Evolutionary conservation across 2,888 invertebrate genomes (phyloP), one percentile per base, ranked within the genome.

Genomic region (Scelioninae gen. 2): DNA sequence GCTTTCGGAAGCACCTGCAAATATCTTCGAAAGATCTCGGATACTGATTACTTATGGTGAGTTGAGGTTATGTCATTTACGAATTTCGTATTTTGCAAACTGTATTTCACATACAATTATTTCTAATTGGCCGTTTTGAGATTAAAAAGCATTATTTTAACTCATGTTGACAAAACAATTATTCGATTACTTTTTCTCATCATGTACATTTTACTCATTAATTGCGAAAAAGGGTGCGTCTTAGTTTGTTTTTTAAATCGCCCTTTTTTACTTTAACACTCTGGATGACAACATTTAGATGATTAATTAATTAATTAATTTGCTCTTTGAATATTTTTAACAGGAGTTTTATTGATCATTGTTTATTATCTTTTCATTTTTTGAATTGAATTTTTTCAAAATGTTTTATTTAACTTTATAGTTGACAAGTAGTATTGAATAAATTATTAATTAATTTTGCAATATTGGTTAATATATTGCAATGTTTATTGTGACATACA

Each of bases 1-100:
- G 85, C 86, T 70, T 83, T 86, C 50, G 84, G 85, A 63, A 84
- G 81, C 78, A 86, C 85, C 60, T 86, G 86, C 81, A 86, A 85
- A 81, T 85, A 85, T 71, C 81, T 86, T 45, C 82, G 82, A 74
- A 86, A 84, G 80, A 85, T 83, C 15, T 83, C 82, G 16, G 84
- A 86, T 72, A 85, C 82, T 15, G 85, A 86, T 79, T 86, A 86
- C 76, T 77, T 86, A 55, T 86, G 86, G 86, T 86, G 74, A 80
- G 84, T 78, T 39, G 72, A 83, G 82, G 82, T 84, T 84, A 84
- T 67, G 65, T 80, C 64, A 55, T 39, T 46, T 13, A 2, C 18
- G 33, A 35, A 15, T 61, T 57, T 41, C 52, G 25, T 18, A 39
- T 48, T 37, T 41, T 31, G 31, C 19, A 39, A 55, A 13, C 10